Evolutionary conservation across 2,888 invertebrate species (phyloP).

Genomic region (Tubiluchus corallicola): DNA sequence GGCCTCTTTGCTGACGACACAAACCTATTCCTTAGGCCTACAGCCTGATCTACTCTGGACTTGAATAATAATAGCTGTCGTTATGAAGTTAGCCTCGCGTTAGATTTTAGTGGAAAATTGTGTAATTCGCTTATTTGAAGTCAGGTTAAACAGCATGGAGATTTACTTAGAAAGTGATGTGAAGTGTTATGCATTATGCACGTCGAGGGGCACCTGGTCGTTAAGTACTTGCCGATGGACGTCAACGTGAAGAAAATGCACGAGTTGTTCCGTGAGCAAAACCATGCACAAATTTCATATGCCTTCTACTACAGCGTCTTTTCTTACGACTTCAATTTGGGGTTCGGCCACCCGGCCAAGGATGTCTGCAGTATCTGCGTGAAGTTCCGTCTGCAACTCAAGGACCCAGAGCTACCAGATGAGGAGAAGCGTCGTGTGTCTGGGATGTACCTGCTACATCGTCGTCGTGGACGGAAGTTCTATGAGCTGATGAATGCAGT

Average conservation of each 20-base stretch:
- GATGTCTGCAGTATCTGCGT: background rate
- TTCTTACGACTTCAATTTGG: background rate
- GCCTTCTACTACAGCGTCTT: background rate
- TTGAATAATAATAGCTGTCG: no score
- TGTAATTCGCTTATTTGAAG: no score
- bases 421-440: background rate
- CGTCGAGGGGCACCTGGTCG: no score
- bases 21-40: no score
- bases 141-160: no score
- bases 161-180: no score
- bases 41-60: no score
- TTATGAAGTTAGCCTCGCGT: no score
- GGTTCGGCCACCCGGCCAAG: background rate
- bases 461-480: background rate
- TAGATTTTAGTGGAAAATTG: no score
- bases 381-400: background rate
- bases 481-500: background rate
- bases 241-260: background rate
- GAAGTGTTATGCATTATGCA: no score
- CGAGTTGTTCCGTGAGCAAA: background rate
- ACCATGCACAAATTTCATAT: background rate
- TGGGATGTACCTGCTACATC: background rate
- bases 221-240: background rate
- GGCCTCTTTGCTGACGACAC: no score
- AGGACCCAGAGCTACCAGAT: conserved; percentile 1